Base-by-base conservation (phyloP, 2,797 vertebrate genomes). In the Pagetopsis macropterus region DNA sequence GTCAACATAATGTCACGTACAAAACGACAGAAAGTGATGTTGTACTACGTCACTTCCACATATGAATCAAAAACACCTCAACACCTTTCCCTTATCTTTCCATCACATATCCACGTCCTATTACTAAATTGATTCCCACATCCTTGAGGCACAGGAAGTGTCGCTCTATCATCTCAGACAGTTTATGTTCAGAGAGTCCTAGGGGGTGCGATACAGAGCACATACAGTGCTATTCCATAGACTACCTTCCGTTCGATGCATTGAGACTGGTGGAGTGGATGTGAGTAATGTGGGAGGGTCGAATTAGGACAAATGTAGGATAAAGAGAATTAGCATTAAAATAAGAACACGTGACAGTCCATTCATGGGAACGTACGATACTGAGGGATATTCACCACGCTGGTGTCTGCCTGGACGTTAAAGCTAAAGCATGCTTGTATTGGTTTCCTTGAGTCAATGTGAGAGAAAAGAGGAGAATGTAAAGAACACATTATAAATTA, bases 101-200 rank as follows among this genome's bases (percentile, higher is more conserved):
- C 81, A 78, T 81, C 72, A 69, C 59, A 82, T 70, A 60, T 67
- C 58, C 58, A 68, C 33, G 57, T 78, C 81, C 83, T 76, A 87
- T 88, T 78, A 87, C 77, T 43, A 59, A 82, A 91, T 88, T 78
- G 83, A 85, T 88, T 81, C 60, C 76, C 45, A 0, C 50, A 80
- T 90, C 87, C 83, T 84, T 85, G 70, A 87, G 72, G 80, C 62
- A 37, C 33, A 19, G n/a, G 63, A 68, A 76, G 19, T 58, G 54
- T 77, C 23, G 40, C 52, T 80, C 67, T 61, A 70, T 89, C 84
- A 85, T 82, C 64, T 50, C 21, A 85, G 76, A 57, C 70, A 49
- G 78, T 82, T 83, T 72, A 78, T 81, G 65, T 70, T 65, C 70
- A 65, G 65, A 65, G 50, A 78, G 50, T 55, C n/a, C n/a, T n/a